These are phyloP conservation scores for Phacellophora camtschatica DNA, from an alignment of 30 jellyfish, hydroid and myxozoan species.

Conservation along the genomic window DNA sequence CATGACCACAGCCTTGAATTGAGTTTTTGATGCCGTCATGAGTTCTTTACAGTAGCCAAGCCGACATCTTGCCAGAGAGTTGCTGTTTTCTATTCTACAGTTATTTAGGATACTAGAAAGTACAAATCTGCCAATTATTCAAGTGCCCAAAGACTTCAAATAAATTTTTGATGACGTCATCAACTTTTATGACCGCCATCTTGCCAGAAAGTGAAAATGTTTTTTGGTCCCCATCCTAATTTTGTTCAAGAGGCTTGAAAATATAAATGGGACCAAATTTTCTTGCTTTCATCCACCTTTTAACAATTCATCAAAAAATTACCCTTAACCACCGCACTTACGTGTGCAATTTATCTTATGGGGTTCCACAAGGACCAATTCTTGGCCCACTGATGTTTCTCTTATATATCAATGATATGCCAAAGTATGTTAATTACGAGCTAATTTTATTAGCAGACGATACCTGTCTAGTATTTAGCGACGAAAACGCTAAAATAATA, in stretches of 20 bases:
- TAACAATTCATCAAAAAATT: neutral
- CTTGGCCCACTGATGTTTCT: too few species aligned
- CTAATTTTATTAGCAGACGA: too few species aligned
- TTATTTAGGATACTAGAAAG: neutral
- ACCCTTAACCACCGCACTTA: neutral
- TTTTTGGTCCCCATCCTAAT: neutral
- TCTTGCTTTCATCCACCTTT: constrained; percentile 5
- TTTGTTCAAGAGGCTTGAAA: neutral
- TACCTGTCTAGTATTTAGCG: too few species aligned
- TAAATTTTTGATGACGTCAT: constrained; percentile 1
- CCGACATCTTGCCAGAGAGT: constrained; percentile 24
- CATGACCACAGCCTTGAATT: neutral
- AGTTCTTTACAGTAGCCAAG: neutral
- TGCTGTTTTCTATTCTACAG: constrained; percentile 1
- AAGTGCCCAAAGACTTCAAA: neutral
- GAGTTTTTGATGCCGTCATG: neutral
- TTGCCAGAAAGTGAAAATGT: constrained; percentile 7
- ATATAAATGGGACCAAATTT: neutral
- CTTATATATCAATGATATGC: too few species aligned
- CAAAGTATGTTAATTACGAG: too few species aligned
- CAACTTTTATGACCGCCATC: constrained; percentile 12
- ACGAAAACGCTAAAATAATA: too few species aligned
- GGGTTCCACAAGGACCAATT: too few species aligned
- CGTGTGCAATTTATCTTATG: too few species aligned
- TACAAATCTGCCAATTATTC: neutral